Evolutionary conservation across 2,888 invertebrate genomes (phyloP).

Genomic region (Bugulina stolonifera): DNA sequence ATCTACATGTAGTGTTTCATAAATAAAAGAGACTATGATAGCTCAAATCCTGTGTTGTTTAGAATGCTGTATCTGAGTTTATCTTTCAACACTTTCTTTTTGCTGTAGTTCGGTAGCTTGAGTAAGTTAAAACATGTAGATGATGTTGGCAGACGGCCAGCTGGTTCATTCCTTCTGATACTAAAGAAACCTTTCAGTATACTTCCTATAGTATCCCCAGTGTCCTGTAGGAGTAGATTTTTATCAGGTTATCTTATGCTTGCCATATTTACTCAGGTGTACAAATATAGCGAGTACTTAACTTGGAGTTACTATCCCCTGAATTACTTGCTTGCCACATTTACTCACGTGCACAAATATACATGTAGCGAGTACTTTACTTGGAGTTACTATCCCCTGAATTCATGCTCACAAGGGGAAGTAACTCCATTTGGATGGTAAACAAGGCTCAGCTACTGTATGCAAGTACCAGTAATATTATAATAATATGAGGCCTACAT

Average conservation of each 20-base stretch:
- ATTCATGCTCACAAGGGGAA: too few relatives aligned
- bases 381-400: too few relatives aligned
- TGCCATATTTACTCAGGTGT: too few relatives aligned
- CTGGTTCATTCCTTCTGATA: slow-evolving; percentile 60
- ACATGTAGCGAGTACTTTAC: slow-evolving; percentile 27
- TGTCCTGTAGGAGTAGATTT: slow-evolving; percentile 52
- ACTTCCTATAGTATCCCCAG: slow-evolving; percentile 69
- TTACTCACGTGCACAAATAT: slow-evolving; percentile 23
- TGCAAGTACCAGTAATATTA: too few relatives aligned
- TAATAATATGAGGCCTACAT: too few relatives aligned
- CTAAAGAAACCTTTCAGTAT: slow-evolving; percentile 97
- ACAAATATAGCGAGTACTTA: slow-evolving; percentile 26
- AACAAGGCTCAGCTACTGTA: too few relatives aligned
- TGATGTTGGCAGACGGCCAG: slow-evolving; percentile 89
- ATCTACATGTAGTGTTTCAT: neutral
- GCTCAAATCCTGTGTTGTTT: slow-evolving; percentile 96
- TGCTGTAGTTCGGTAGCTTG: slow-evolving; percentile 93
- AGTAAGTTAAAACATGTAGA: slow-evolving; percentile 98
- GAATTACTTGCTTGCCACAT: too few relatives aligned
- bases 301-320: too few relatives aligned
- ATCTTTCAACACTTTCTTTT: slow-evolving; percentile 85
- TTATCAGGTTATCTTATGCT: too few relatives aligned
- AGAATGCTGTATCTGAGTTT: slow-evolving; percentile 94
- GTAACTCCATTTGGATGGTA: too few relatives aligned
- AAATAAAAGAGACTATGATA: slow-evolving; percentile 62